Evolutionary conservation across 30 jellyfish, hydroid and myxozoan genomes (phyloP), one percentile per base, ranked within the genome.

Genomic region (Clytia hemisphaerica): DNA sequence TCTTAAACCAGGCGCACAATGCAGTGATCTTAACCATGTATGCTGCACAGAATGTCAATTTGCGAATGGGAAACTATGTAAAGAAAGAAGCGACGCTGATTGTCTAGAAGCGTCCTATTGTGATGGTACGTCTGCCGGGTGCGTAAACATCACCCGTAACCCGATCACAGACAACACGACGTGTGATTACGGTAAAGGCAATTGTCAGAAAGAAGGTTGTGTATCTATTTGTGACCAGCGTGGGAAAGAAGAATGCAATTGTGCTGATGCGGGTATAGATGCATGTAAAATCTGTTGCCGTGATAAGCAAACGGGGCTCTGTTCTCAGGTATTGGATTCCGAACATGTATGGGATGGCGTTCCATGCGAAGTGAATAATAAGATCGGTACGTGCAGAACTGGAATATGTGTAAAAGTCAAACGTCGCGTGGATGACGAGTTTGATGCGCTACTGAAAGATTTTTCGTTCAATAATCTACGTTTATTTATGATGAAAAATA

Each of bases 391-490:
- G n/a, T 65, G 78, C 44, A 67, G 18, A 16, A n/a, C 26, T 2
- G 78, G 78, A 32, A 2, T 37, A 7, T 86, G 96, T 64, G 60
- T 71, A 72, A 80, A 78, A 49, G 45, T 85, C 10, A 82, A 86
- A 79, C 37, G 45, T 62, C 66, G 79, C 58, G 94, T 86, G 9
- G 58, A 72, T 18, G 94, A 78, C 51, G 81, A 78, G 42, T 79
- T 86, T 44, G 31, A 35, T 19, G 67, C 61, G 51, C 77, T 86
- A 4, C 16, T 86, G 18, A 73, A 73, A 33, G 92, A 80, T 40
- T 86, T 86, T 67, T 69, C 94, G 3, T 82, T 87, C 19, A 86
- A 92, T 71, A 86, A 86, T 34, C 79, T 86, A 33, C 94, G 94
- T 19, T 64, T 54, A 24, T 87, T 87, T 67, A 87, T 87, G 96